Evolutionary conservation across 2,113 vertebrate species (phyloP).

Genomic region (Bujurquina vittata): DNA sequence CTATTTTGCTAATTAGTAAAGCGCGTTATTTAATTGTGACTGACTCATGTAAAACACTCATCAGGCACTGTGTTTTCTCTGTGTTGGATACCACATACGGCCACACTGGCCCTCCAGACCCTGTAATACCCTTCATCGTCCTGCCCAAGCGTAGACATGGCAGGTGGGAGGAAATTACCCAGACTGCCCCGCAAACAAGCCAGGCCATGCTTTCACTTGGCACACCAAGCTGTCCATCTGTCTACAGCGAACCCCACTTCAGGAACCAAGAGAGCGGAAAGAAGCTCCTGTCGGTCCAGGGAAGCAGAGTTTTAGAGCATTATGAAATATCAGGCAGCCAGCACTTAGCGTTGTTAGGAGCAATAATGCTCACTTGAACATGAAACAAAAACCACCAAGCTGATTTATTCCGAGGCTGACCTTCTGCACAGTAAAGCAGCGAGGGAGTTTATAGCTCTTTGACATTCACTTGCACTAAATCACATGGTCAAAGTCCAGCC

Average conservation of each 20-base stretch:
- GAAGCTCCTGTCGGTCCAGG: slow-evolving; percentile 41
- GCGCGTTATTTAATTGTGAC: slow-evolving; percentile 51
- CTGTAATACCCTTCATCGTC: slow-evolving; percentile 73
- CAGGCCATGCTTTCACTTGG: slow-evolving; percentile 79
- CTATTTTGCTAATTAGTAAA: slow-evolving; percentile 59
- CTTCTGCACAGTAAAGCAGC: slow-evolving; percentile 55
- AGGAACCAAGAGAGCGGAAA: slow-evolving; percentile 56
- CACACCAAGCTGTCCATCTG: slow-evolving; percentile 80
- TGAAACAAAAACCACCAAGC: slow-evolving; percentile 56
- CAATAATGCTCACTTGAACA: slow-evolving; percentile 77
- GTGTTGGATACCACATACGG: slow-evolving; percentile 55
- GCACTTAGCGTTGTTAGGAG: slow-evolving; percentile 73
- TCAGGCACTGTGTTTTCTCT: slow-evolving; percentile 11
- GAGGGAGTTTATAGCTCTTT: slow-evolving; percentile 57
- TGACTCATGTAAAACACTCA: slow-evolving; percentile 45
- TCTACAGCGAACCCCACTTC: slow-evolving; percentile 62
- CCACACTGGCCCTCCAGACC: slow-evolving; percentile 52
- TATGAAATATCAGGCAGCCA: slow-evolving; percentile 63
- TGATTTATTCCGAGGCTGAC: slow-evolving; percentile 68
- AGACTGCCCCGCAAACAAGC: slow-evolving; percentile 80
- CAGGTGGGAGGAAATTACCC: slow-evolving; percentile 82
- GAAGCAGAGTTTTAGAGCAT: slow-evolving; percentile 51
- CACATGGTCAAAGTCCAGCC: slow-evolving; percentile 60
- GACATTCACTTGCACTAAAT: slow-evolving; percentile 65
- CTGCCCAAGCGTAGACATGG: slow-evolving; percentile 67